phyloP scores from a whole-genome alignment of 37 sponge, comb jelly and placozoan genomes.

The Agelas oroides region DNA sequence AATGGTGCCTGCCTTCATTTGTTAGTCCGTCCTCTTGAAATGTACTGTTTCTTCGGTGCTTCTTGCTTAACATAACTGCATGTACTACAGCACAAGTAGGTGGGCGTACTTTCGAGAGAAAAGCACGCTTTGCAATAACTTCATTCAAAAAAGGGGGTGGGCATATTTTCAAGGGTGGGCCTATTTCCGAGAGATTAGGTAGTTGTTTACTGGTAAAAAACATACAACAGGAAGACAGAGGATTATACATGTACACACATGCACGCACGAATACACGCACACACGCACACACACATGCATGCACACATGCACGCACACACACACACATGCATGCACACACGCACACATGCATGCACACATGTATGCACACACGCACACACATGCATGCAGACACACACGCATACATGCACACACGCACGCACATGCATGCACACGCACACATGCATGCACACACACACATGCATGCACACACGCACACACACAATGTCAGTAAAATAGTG shows the following conservation, averaged over 20 bases:
- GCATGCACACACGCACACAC: conserved; percentile 5
- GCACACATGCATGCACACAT: not conserved
- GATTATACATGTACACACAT: conserved; percentile 18
- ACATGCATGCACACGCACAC: conserved; percentile 22
- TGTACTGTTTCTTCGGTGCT: too few relatives aligned
- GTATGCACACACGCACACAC: not conserved
- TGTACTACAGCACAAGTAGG: too few relatives aligned
- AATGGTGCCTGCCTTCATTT: too few relatives aligned
- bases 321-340: conserved; percentile 46
- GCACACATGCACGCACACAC: conserved; percentile 60
- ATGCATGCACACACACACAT: conserved; percentile 42
- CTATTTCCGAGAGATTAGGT: too few relatives aligned
- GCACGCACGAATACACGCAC: conserved; percentile 31
- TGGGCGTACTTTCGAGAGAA: too few relatives aligned
- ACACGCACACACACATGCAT: conserved; percentile 44
- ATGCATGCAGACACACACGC: conserved; percentile 14
- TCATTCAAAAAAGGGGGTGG: too few relatives aligned
- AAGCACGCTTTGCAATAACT: too few relatives aligned
- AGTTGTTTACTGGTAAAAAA: too few relatives aligned
- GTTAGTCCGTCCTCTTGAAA: too few relatives aligned
- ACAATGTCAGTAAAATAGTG: conserved; percentile 8
- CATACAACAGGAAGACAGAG: not conserved
- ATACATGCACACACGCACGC: conserved; percentile 6
- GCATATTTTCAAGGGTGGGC: too few relatives aligned
- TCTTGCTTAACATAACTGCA: too few relatives aligned